Percentiles rank a stretch among this genome's conserved stretches.
Evolutionary conservation across 2,113 vertebrate genomes (phyloP).

Genomic region (Gallinago media): DNA sequence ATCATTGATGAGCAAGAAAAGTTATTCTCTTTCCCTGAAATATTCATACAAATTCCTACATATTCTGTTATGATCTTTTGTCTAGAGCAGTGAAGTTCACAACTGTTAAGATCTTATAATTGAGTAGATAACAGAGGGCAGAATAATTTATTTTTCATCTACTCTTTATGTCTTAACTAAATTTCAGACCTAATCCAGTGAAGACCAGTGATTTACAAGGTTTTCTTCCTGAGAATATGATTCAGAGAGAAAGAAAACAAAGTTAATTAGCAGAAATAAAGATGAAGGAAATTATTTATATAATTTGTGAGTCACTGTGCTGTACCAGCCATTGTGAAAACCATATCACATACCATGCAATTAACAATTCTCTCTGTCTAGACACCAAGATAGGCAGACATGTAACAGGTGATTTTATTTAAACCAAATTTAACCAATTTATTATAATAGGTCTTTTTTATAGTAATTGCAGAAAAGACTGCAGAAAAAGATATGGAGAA

Average conservation of each 20-base stretch:
- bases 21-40: slow-evolving; percentile 26
- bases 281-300: slow-evolving; percentile 55
- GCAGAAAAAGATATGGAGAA: slow-evolving; percentile 45
- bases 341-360: slow-evolving; percentile 1
- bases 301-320: slow-evolving; percentile 28
- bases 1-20: slow-evolving; percentile 42
- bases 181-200: slow-evolving; percentile 26
- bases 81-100: slow-evolving; percentile 9
- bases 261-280: slow-evolving; percentile 58
- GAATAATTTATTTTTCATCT: slow-evolving; percentile 48
- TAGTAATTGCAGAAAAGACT: slow-evolving; percentile 67
- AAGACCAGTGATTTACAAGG: slow-evolving; percentile 12
- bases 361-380: slow-evolving; percentile 58
- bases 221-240: background rate
- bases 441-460: slow-evolving; percentile 68
- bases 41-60: slow-evolving; percentile 13
- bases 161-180: slow-evolving; percentile 4
- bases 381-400: slow-evolving; percentile 55
- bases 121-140: slow-evolving; percentile 26
- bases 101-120: slow-evolving; percentile 28
- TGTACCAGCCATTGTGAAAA: slow-evolving; percentile 42
- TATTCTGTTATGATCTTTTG: slow-evolving; percentile 22
- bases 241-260: slow-evolving; percentile 63
- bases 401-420: slow-evolving; percentile 23
- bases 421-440: slow-evolving; percentile 59